These are phyloP conservation scores for Bombyx mandarina DNA, from an alignment of 1,140 invertebrate genomes.

Conservation along the genomic window DNA sequence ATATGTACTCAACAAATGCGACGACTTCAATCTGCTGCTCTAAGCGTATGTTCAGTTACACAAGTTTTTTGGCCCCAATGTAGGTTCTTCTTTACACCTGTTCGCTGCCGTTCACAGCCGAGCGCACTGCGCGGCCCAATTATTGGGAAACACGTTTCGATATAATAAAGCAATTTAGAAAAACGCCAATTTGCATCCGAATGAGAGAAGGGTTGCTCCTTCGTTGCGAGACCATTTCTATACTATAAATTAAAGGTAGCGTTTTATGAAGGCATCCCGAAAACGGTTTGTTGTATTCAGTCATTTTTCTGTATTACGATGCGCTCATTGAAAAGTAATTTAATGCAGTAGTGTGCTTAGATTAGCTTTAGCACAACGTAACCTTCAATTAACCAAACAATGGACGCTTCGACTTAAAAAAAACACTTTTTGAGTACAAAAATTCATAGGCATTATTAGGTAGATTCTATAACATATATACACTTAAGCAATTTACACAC, in stretches of 20 bases:
- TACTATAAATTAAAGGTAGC: too few relatives aligned
- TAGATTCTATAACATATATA: too few relatives aligned
- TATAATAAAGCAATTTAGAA: slow-evolving; percentile 62
- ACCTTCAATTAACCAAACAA: too few relatives aligned
- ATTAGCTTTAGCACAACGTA: not conserved
- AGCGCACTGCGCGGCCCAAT: slow-evolving; percentile 23
- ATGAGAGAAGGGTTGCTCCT: slow-evolving; percentile 29
- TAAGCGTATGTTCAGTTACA: not conserved
- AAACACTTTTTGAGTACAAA: too few relatives aligned
- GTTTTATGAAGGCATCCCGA: too few relatives aligned
- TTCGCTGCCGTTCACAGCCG: not conserved
- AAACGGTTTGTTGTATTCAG: too few relatives aligned
- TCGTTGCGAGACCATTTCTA: too few relatives aligned
- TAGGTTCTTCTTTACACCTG: not conserved
- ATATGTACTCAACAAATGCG: too few relatives aligned
- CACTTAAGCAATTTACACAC: too few relatives aligned
- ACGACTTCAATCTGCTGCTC: too few relatives aligned
- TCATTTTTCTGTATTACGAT: not conserved
- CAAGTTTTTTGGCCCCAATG: not conserved
- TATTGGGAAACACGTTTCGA: slow-evolving; percentile 53
- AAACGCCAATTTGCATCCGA: slow-evolving; percentile 48
- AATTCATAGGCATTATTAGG: too few relatives aligned
- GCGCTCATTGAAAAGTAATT: not conserved
- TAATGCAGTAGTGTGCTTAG: not conserved
- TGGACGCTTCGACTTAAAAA: too few relatives aligned